phyloP scores from a whole-genome alignment of 2,113 vertebrate species.

The Pomatorhinus ruficollis region DNA sequence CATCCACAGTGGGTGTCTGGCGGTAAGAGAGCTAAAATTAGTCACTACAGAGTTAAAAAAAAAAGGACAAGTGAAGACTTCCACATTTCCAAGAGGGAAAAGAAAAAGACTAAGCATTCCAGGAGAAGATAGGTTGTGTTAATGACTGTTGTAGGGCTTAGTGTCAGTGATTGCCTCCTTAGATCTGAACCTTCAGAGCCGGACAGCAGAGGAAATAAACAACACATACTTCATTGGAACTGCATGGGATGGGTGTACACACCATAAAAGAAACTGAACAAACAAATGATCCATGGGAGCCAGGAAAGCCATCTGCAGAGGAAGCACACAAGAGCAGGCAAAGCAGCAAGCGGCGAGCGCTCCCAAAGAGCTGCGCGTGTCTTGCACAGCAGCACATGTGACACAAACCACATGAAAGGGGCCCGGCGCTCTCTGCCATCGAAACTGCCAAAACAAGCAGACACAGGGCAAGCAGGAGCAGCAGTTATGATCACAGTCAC shows the following conservation, averaged over 20 bases:
- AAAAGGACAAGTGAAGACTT: not conserved
- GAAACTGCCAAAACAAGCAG: slow-evolving; percentile 46
- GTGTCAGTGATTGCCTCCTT: not conserved
- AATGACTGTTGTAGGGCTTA: not conserved
- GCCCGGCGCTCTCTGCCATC: not conserved
- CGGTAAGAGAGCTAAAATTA: slow-evolving; percentile 14
- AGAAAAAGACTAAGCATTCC: not conserved
- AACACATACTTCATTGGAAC: not conserved
- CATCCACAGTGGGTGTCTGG: not conserved
- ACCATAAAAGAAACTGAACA: slow-evolving; percentile 35
- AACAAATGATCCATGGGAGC: slow-evolving; percentile 10
- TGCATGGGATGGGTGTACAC: slow-evolving; percentile 9
- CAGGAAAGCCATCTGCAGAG: slow-evolving; percentile 48
- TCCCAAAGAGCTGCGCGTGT: not conserved
- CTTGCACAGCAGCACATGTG: slow-evolving; percentile 36
- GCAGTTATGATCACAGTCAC: not conserved
- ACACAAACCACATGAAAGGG: slow-evolving; percentile 52
- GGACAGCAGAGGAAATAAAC: slow-evolving; percentile 25
- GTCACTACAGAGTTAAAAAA: not conserved
- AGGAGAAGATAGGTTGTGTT: not conserved
- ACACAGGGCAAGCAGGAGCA: not conserved
- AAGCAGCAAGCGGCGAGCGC: not conserved
- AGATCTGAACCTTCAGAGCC: not conserved
- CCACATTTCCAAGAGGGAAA: not conserved
- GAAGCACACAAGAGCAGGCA: not conserved